Base-by-base conservation (phyloP, 2,797 vertebrate species). In the Trachops cirrhosus region DNA sequence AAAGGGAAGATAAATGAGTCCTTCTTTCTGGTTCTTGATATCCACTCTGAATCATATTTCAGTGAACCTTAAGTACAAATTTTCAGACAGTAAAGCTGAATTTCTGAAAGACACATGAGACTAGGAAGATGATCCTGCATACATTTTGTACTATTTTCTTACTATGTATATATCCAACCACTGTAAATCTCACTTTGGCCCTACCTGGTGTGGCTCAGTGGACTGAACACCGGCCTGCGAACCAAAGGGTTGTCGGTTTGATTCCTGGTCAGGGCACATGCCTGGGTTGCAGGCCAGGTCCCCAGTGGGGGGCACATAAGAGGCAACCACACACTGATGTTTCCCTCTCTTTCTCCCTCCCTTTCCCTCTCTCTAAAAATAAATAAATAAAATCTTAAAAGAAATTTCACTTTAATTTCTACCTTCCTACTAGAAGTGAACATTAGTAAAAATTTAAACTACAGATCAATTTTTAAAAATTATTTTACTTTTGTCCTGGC, bases 401-500 rank as follows among this genome's bases (percentile, higher is more conserved):
- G 57, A 71, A 93, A 75, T 84, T 10, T 95, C 54, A 78, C 44
- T 91, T 92, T 94, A 57, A 80, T 93, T 91, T 71, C 54, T 91
- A 89, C 9, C 64, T 70, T 57, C 52, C 46, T 88, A 59, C 11
- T 71, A 74, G 22, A 97, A 91, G 26, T 73, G 50, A 79, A 75
- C 32, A 70, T 29, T 16, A 83, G 14, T 64, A 93, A 96, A 88
- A 95, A n/a, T 73, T 93, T 80, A 89, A 89, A 93, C 24, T 46
- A 84, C 22, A 9, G 7, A 54, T 52, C 10, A 71, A 73, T 41
- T 79, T 96, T 94, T 22, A 0, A 26, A 80, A 89, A 41, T 37
- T 46, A 86, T 84, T 89, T 89, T 85, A 96, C 92, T 50, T 92
- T 92, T n/a, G n/a, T n/a, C n/a, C n/a, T n/a, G n/a, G n/a, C n/a